A percentile compares a stretch with the other conserved stretches of the same genome.
Conservation (phyloP, 1,140 invertebrate genomes). For the Drosophila ogumai region DNA sequence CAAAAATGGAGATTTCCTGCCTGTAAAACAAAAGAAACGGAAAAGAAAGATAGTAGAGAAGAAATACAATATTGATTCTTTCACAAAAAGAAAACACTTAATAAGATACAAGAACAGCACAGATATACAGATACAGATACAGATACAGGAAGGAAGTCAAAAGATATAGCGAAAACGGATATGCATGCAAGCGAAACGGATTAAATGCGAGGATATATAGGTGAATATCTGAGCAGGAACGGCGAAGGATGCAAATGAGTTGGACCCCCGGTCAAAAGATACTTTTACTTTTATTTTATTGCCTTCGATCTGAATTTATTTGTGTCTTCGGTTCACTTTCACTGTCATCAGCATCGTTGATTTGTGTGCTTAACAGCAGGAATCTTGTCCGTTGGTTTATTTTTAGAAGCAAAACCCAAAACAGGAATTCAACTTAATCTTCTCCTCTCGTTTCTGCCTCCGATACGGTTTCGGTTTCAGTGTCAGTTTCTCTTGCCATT, state of each 20-base stretch:
- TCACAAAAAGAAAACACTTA: slow-evolving; percentile 24
- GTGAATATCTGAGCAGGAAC: background rate
- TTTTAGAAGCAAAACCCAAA: slow-evolving; percentile 50
- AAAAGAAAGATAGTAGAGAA: slow-evolving; percentile 72
- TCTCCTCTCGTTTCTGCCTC: slow-evolving; percentile 22
- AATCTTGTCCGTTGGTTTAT: slow-evolving; percentile 43
- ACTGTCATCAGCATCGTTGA: slow-evolving; percentile 53
- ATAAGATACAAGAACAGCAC: slow-evolving; percentile 22
- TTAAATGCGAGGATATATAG: slow-evolving; percentile 10
- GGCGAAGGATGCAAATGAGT: slow-evolving; percentile 25
- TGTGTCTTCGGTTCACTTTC: slow-evolving; percentile 43
- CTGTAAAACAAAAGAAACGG: slow-evolving; percentile 77
- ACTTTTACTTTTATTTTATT: slow-evolving; percentile 45
- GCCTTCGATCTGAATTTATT: slow-evolving; percentile 36
- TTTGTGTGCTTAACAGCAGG: slow-evolving; percentile 49
- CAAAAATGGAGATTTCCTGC: slow-evolving; percentile 85
- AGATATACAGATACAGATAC: slow-evolving; percentile 8
- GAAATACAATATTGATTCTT: slow-evolving; percentile 55
- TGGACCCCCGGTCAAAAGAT: background rate
- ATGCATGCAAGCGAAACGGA: slow-evolving; percentile 7
- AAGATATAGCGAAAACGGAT: slow-evolving; percentile 2
- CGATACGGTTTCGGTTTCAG: slow-evolving; percentile 36
- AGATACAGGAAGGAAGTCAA: background rate
- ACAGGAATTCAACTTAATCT: slow-evolving; percentile 55
- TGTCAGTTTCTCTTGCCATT: slow-evolving; percentile 77